phyloP scores from a whole-genome alignment of 2,888 invertebrate genomes.

The Apodemia zela region DNA sequence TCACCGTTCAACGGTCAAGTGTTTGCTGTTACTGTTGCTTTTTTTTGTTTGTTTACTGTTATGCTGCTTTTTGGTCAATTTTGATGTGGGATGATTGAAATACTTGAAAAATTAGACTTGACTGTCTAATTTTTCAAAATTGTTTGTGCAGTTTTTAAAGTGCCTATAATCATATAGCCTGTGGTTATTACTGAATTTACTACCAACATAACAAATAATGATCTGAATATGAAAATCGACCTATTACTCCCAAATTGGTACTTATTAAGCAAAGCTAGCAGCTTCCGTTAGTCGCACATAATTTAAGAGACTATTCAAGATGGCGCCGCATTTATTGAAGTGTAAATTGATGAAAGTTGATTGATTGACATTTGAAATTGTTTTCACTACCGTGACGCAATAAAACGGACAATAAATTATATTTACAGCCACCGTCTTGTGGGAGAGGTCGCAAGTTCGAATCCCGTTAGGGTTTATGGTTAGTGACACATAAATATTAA shows the following conservation, averaged over 20 bases:
- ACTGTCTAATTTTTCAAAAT: too few relatives aligned
- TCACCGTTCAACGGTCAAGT: constrained; percentile 7
- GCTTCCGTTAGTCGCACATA: background rate
- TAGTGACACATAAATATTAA: background rate
- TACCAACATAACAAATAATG: too few relatives aligned
- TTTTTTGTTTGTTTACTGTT: constrained; percentile 10
- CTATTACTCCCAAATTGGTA: too few relatives aligned
- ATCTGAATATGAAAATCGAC: too few relatives aligned
- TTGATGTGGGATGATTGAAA: background rate
- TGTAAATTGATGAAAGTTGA: constrained; percentile 8
- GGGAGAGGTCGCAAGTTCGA: constrained; percentile 6
- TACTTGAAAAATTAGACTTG: too few relatives aligned
- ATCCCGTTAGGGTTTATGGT: constrained; percentile 8
- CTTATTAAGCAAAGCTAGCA: background rate
- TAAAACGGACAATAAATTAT: constrained; percentile 3
- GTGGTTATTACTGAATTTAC: too few relatives aligned
- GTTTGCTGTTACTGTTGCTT: constrained; percentile 13
- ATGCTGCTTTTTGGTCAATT: background rate
- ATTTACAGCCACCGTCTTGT: background rate
- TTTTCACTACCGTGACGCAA: constrained; percentile 15
- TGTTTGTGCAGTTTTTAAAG: too few relatives aligned
- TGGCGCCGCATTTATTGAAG: background rate
- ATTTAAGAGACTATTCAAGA: background rate
- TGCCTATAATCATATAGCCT: too few relatives aligned
- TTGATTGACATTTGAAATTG: constrained; percentile 12